Percentiles rank a stretch among this genome's conserved stretches.
These are phyloP conservation scores for Physocephala rufipes DNA, from an alignment of 2,888 invertebrate genomes.

Conservation along the genomic window DNA sequence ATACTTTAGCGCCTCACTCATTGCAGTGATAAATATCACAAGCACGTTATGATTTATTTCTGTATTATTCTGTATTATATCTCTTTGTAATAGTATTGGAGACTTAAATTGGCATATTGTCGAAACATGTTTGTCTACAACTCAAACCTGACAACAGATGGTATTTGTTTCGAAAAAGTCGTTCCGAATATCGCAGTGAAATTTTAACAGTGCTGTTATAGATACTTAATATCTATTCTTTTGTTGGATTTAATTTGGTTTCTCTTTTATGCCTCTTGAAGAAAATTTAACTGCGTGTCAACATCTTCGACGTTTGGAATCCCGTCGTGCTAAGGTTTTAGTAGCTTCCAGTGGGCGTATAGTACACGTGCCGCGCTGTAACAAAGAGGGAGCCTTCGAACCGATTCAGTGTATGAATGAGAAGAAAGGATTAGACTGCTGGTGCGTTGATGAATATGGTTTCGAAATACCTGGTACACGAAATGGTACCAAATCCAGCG, in stretches of 20 bases:
- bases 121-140: no score
- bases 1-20: not conserved
- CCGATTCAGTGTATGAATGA: conserved; percentile 78
- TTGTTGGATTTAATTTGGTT: not conserved
- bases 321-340: conserved; percentile 71
- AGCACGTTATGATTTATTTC: no score
- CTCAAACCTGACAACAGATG: no score
- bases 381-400: conserved; percentile 77
- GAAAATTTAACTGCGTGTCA: conserved; percentile 71
- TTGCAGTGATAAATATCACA: not conserved
- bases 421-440: conserved; percentile 75
- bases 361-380: conserved; percentile 77
- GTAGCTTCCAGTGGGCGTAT: conserved; percentile 50
- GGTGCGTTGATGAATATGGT: conserved; percentile 85
- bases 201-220: not conserved
- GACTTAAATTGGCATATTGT: no score
- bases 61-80: no score
- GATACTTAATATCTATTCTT: not conserved
- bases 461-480: conserved; percentile 82
- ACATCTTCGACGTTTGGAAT: conserved; percentile 72
- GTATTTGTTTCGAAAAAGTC: not conserved
- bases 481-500: conserved; percentile 52
- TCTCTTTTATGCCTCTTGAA: conserved; percentile 45
- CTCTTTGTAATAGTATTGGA: no score
- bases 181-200: not conserved